A percentile compares a stretch with the other conserved stretches of the same genome.
phyloP scores from a whole-genome alignment of 2,888 invertebrate genomes.

The Trisateles emortualis region DNA sequence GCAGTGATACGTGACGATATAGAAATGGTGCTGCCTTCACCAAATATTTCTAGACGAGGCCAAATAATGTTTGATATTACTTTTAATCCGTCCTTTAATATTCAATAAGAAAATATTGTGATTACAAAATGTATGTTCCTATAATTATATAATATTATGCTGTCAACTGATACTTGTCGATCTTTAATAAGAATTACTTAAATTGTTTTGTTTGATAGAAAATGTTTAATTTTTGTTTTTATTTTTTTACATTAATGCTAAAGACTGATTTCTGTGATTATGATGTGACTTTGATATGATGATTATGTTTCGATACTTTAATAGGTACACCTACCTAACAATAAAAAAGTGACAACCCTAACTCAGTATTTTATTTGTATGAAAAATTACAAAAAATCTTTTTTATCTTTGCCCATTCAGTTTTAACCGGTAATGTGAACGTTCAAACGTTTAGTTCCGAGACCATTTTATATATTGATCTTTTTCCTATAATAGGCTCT shows the following conservation, averaged over 20 bases:
- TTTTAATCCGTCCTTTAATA: conserved; percentile 19
- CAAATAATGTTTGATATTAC: conserved; percentile 26
- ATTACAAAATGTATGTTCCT: background rate
- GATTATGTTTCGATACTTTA: background rate
- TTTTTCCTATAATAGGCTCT: too few relatives aligned
- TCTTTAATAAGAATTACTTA: too few relatives aligned
- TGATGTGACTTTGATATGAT: background rate
- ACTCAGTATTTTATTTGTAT: conserved; percentile 11
- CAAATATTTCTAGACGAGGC: conserved; percentile 26
- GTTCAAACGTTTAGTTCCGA: background rate
- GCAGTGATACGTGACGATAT: conserved; percentile 31
- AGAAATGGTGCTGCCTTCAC: conserved; percentile 28
- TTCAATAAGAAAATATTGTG: conserved; percentile 7
- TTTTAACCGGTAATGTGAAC: conserved; percentile 5
- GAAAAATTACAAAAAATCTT: conserved; percentile 7
- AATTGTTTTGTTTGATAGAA: background rate
- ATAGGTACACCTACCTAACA: background rate
- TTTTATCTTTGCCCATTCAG: conserved; percentile 9
- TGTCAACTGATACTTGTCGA: too few relatives aligned
- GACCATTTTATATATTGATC: background rate
- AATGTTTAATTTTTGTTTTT: background rate
- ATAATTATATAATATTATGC: too few relatives aligned
- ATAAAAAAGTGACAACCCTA: conserved; percentile 11
- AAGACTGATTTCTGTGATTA: background rate
- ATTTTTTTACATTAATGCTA: too few relatives aligned